Conservation (phyloP, 2,113 vertebrate species). For the Dasyprocta punctata region DNA sequence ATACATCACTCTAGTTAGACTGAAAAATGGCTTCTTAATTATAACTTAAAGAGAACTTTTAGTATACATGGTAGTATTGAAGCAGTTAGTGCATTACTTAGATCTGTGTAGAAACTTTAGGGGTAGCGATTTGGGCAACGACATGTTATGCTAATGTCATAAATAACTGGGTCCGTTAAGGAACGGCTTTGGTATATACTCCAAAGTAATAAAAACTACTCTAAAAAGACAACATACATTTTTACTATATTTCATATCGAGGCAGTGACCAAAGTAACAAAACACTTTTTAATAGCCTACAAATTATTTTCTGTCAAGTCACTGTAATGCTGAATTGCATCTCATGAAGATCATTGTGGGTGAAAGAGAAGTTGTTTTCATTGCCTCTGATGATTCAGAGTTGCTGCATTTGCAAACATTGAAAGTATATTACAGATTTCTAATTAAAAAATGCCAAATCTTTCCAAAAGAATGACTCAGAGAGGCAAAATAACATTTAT, state of each 20-base stretch:
- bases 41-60: background rate
- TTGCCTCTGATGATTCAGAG: background rate
- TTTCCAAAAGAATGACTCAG: constrained; percentile 26
- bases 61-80: background rate
- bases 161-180: background rate
- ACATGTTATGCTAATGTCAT: background rate
- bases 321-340: background rate
- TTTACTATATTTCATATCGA: background rate
- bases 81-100: background rate
- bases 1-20: background rate
- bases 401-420: background rate
- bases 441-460: background rate
- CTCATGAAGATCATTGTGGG: background rate
- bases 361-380: background rate
- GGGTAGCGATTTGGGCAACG: background rate
- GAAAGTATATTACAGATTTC: constrained; percentile 24
- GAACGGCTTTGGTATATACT: background rate
- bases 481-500: constrained; percentile 17
- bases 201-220: background rate
- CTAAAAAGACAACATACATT: background rate
- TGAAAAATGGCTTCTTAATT: background rate
- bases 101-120: background rate
- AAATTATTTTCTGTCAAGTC: background rate
- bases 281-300: background rate
- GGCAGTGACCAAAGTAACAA: background rate